Evolutionary conservation across 2,888 invertebrate species (phyloP).

Genomic region (Panopea generosa): DNA sequence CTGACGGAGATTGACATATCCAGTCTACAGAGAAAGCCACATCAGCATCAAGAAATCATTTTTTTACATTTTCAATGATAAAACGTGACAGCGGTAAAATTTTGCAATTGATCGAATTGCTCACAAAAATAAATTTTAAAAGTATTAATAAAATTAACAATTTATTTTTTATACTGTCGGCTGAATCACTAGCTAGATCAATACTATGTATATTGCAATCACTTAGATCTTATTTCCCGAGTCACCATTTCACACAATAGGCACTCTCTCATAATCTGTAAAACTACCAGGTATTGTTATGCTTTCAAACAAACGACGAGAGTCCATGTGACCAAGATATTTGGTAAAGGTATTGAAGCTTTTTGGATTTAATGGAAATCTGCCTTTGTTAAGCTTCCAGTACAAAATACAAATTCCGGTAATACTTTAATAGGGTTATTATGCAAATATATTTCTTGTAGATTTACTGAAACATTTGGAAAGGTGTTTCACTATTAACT

Average conservation of each 20-base stretch:
- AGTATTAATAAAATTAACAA: constrained; percentile 45
- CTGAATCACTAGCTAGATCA: not conserved
- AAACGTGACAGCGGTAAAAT: constrained; percentile 20
- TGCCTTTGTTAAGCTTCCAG: constrained; percentile 13
- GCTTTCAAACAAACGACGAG: constrained; percentile 3
- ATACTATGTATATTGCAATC: constrained; percentile 2
- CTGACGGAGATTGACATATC: constrained; percentile 53
- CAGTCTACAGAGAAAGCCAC: constrained; percentile 61
- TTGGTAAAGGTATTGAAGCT: constrained; percentile 26
- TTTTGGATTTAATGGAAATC: constrained; percentile 28
- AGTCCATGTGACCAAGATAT: constrained; percentile 21
- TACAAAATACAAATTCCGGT: constrained; percentile 40
- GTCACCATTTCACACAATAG: constrained; percentile 5
- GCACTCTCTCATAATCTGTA: constrained; percentile 14
- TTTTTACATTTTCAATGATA: constrained; percentile 5
- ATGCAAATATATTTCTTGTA: constrained; percentile 15
- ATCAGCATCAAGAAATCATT: constrained; percentile 10
- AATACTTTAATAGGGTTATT: constrained; percentile 22
- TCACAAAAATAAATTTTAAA: constrained; percentile 50
- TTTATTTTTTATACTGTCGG: not conserved
- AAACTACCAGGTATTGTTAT: constrained; percentile 28
- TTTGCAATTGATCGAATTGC: constrained; percentile 54
- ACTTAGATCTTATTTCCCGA: constrained; percentile 22
- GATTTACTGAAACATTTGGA: no score
- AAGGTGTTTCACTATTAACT: no score